Evolutionary conservation across 2,888 invertebrate genomes (phyloP), one percentile per base, ranked within the genome.

Genomic region (Diloba caeruleocephala): DNA sequence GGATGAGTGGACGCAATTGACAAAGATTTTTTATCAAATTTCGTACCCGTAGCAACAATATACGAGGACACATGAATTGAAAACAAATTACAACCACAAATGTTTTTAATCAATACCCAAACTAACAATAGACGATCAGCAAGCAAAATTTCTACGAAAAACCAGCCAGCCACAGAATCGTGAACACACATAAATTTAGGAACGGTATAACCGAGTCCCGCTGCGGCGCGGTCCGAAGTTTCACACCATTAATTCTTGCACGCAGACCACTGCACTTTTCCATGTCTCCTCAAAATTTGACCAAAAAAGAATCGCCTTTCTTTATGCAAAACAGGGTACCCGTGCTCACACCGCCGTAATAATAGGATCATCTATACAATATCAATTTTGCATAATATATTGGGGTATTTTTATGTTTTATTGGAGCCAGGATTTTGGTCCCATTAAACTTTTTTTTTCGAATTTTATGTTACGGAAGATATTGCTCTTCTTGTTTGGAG

Each of bases 391-490:
- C 74, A 79, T 84, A 85, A 89, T 85, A 85, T 88, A 89, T 89
- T 87, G 83, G 82, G 89, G 89, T 85, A 78, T 89, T 84, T 87
- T 82, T 82, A 85, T 88, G 85, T 89, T 88, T 88, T 90, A 90
- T 90, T 85, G 90, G 87, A 79, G 78, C 78, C 67, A 79, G 87
- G 88, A 87, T 88, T 88, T 86, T 76, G 85, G 80, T 81, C 82
- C 84, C 81, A 79, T 87, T 90, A 89, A 87, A 91, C 88, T 86
- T 88, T 90, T 89, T n/a, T 74, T 88, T 89, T 86, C 85, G 84
- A 87, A 88, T 90, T 91, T 91, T 90, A 91, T 91, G 85, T 88
- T 74, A 85, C 84, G 92, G 91, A 92, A 91, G 89, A 87, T 87
- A 91, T 90, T 87, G 88, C 81, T 72, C 74, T 72, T 72, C 74